Evolutionary conservation across 2,797 vertebrate genomes (phyloP).

Genomic region (Glossophaga mutica): DNA sequence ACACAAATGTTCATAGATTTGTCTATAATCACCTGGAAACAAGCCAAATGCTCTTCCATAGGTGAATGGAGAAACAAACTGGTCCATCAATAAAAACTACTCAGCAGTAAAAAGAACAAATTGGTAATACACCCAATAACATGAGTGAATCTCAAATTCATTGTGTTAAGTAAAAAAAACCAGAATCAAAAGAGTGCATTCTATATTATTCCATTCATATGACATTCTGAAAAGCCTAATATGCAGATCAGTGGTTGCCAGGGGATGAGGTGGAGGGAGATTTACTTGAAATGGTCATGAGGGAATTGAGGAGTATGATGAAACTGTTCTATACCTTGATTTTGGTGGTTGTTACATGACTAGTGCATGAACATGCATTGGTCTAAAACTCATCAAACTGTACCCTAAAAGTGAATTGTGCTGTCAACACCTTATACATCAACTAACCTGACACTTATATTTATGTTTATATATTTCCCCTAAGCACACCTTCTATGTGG

Average conservation of each 20-base stretch:
- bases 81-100: background rate
- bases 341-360: background rate
- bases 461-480: background rate
- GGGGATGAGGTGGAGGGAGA: background rate
- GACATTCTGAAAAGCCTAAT: background rate
- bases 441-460: background rate
- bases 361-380: background rate
- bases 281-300: background rate
- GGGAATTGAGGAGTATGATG: background rate
- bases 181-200: background rate
- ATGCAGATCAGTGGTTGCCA: background rate
- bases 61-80: background rate
- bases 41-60: background rate
- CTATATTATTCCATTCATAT: background rate
- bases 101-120: background rate
- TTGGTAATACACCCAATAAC: rapidly evolving
- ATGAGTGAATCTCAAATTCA: background rate
- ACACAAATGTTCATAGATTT: background rate
- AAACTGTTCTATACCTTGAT: background rate
- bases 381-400: background rate
- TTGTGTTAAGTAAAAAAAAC: background rate
- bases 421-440: background rate
- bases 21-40: background rate
- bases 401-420: background rate
- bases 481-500: background rate